Conservation (phyloP, 2,797 vertebrate species). For the Furcifer pardalis region DNA sequence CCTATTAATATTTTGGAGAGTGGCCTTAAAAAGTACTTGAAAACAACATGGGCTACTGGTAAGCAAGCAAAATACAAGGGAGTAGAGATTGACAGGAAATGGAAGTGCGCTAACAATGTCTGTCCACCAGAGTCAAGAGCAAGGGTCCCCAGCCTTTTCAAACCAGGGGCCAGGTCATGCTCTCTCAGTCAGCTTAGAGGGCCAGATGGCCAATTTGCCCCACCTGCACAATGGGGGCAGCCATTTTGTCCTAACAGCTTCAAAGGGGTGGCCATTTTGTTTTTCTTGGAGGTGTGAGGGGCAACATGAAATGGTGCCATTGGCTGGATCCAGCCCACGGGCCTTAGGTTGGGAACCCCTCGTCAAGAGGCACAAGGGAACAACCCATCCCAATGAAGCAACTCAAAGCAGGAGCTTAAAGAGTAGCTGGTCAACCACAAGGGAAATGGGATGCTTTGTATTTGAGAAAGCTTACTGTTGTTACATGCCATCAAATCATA, state of each 20-base stretch:
- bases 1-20: constrained; percentile 79
- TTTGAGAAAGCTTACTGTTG: not conserved
- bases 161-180: too few species aligned
- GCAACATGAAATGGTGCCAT: too few species aligned
- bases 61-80: constrained; percentile 50
- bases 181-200: too few species aligned
- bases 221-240: too few species aligned
- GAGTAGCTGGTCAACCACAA: rapidly evolving
- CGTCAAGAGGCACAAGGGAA: not conserved
- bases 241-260: too few species aligned
- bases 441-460: not conserved
- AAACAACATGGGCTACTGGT: constrained; percentile 68
- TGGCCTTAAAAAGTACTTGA: constrained; percentile 69
- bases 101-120: not conserved
- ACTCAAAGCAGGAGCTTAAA: rapidly evolving
- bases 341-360: too few species aligned
- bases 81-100: constrained; percentile 39
- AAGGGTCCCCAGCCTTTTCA: too few species aligned
- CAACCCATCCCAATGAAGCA: rapidly evolving
- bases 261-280: too few species aligned
- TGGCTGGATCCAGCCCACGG: too few species aligned
- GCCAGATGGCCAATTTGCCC: too few species aligned
- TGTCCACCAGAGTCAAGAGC: not conserved
- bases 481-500: too few species aligned
- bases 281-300: too few species aligned